Evolutionary conservation across 2,888 invertebrate genomes (phyloP).

Genomic region (Papilio demoleus): DNA sequence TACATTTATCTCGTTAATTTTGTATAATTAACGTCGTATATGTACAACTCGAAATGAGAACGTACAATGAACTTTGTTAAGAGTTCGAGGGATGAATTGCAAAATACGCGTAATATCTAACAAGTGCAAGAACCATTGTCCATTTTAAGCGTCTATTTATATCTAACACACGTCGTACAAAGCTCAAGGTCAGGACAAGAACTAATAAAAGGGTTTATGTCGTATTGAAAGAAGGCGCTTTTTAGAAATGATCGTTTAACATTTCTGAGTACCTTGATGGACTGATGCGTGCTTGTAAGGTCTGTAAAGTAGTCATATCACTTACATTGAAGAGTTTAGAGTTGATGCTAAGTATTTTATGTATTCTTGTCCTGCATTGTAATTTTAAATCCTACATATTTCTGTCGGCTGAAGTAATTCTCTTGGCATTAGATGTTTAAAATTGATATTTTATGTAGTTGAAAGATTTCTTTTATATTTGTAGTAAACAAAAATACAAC

Average conservation of each 20-base stretch:
- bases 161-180: constrained; percentile 26
- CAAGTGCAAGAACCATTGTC: constrained; percentile 17
- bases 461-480: too few species aligned
- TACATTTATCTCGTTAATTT: constrained; percentile 16
- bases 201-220: background rate
- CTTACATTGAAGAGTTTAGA: background rate
- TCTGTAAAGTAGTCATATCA: background rate
- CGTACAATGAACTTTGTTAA: constrained; percentile 18
- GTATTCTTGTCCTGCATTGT: background rate
- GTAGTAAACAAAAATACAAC: too few species aligned
- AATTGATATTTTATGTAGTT: too few species aligned
- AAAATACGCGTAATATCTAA: constrained; percentile 7
- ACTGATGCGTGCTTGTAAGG: background rate
- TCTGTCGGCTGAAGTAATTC: background rate
- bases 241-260: background rate
- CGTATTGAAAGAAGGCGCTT: background rate
- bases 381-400: background rate
- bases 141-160: constrained; percentile 32
- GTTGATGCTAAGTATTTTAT: background rate
- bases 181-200: constrained; percentile 26
- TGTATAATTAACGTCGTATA: constrained; percentile 10
- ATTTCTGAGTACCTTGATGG: background rate
- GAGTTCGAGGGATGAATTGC: constrained; percentile 9
- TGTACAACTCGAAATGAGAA: constrained; percentile 14
- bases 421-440: too few species aligned